phyloP scores from a whole-genome alignment of 2,888 invertebrate genomes.

The Drosophila nigricruria region DNA sequence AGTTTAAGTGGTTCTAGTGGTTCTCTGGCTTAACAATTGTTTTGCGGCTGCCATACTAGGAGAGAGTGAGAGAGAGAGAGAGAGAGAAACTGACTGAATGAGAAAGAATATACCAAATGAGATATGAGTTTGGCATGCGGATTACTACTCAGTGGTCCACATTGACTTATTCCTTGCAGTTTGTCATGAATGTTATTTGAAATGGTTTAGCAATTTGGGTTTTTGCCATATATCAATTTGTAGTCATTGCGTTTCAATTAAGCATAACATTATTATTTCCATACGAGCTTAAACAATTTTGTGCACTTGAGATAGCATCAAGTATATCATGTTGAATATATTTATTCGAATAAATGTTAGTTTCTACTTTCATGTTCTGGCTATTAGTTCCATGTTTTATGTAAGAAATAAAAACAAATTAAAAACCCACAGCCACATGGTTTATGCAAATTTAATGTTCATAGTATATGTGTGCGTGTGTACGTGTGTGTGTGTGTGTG shows the following conservation, averaged over 20 bases:
- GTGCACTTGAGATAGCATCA: slow-evolving; percentile 13
- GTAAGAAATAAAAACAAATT: slow-evolving; percentile 18
- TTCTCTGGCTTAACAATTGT: slow-evolving; percentile 41
- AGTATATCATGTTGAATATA: neutral
- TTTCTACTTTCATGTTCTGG: slow-evolving; percentile 19
- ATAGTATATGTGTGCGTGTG: slow-evolving; percentile 18
- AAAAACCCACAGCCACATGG: slow-evolving; percentile 60
- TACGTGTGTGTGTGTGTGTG: slow-evolving; percentile 14
- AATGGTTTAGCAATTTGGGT: slow-evolving; percentile 24
- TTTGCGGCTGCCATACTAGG: slow-evolving; percentile 38
- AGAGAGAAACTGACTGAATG: neutral
- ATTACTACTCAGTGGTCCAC: slow-evolving; percentile 18
- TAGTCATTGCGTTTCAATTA: slow-evolving; percentile 32
- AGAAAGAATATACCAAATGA: slow-evolving; percentile 6
- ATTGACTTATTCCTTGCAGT: slow-evolving; percentile 21
- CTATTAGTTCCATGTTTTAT: slow-evolving; percentile 17
- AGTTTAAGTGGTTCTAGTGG: slow-evolving; percentile 54
- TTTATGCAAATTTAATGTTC: slow-evolving; percentile 78
- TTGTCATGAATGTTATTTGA: slow-evolving; percentile 28
- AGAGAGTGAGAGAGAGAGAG: neutral
- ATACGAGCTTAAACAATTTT: slow-evolving; percentile 15
- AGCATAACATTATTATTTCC: slow-evolving; percentile 23
- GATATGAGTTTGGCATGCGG: slow-evolving; percentile 34
- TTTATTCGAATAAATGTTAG: slow-evolving; percentile 1
- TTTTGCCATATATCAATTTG: slow-evolving; percentile 14